A percentile compares a stretch with the other conserved stretches of the same genome.
Conservation (phyloP, 2,888 invertebrate species). For the Micoletzkya japonica region DNA sequence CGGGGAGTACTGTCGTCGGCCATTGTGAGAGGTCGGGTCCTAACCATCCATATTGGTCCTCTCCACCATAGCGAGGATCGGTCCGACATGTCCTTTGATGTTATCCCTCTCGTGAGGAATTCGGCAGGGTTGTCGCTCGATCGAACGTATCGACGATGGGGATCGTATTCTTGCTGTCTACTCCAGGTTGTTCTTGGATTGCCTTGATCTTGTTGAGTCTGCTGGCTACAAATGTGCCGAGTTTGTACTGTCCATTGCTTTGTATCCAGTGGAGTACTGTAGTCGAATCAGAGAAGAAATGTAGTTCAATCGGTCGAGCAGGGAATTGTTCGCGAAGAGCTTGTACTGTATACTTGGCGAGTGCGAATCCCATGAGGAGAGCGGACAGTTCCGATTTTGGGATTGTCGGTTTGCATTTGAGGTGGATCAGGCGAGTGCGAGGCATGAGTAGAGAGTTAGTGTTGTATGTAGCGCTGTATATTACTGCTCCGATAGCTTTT, state of each 20-base stretch:
- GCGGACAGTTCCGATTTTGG: conserved; percentile 3
- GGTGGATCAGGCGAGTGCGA: neutral
- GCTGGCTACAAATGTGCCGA: neutral
- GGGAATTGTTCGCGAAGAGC: neutral
- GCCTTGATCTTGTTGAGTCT: neutral
- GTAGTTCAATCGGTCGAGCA: neutral
- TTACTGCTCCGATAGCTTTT: neutral
- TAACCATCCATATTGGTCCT: neutral
- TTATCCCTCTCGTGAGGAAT: neutral
- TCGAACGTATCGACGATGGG: neutral
- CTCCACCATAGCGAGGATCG: neutral
- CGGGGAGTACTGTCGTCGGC: too few relatives aligned
- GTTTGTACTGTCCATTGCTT: too few relatives aligned
- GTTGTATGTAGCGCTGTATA: neutral
- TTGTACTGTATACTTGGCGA: neutral
- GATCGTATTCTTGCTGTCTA: too few relatives aligned
- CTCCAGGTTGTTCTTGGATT: neutral
- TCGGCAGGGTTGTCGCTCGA: conserved; percentile 4
- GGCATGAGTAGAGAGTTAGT: neutral
- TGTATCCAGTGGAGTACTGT: neutral
- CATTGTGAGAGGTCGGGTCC: neutral
- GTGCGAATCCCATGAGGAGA: neutral
- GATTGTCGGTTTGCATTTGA: neutral
- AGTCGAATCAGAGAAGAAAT: neutral
- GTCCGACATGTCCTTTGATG: neutral